These are phyloP conservation scores for Telmatherina bonti DNA, from an alignment of 2,797 vertebrate species.

Conservation along the genomic window DNA sequence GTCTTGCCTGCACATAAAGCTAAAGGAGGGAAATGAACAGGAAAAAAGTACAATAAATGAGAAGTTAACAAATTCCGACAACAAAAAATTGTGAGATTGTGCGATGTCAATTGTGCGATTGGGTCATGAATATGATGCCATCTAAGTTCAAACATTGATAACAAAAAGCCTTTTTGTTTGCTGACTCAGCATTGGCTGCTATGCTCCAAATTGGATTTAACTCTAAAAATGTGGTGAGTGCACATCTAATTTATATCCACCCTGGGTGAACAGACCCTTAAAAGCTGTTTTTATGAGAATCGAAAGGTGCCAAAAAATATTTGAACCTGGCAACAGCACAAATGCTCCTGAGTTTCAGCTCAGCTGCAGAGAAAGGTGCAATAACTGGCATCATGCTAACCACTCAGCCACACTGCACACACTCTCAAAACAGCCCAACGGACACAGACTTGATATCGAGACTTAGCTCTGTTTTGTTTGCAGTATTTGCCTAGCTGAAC, in stretches of 20 bases:
- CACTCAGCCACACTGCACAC: constrained; percentile 12
- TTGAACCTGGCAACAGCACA: constrained; percentile 53
- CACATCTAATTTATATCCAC: constrained; percentile 44
- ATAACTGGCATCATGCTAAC: constrained; percentile 49
- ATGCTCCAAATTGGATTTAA: constrained; percentile 22
- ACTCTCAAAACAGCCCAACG: constrained; percentile 1
- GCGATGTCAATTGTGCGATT: not conserved
- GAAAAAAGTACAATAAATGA: constrained; percentile 11
- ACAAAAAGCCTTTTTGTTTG: not conserved
- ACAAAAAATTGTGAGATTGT: no score
- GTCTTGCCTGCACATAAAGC: constrained; percentile 91
- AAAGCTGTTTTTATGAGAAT: constrained; percentile 36
- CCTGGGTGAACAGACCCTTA: constrained; percentile 9
- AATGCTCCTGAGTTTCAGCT: constrained; percentile 30
- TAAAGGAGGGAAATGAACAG: constrained; percentile 49
- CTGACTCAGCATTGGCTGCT: constrained; percentile 13
- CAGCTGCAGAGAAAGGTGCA: constrained; percentile 59
- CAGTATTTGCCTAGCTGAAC: constrained; percentile 23
- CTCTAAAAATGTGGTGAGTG: constrained; percentile 42
- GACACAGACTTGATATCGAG: constrained; percentile 25
- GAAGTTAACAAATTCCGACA: constrained; percentile 11
- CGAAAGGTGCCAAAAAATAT: constrained; percentile 37
- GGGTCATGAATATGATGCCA: not conserved
- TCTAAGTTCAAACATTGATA: constrained; percentile 1
- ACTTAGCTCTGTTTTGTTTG: constrained; percentile 29